Conservation (phyloP, 2,797 vertebrate species). For the Varecia variegata region DNA sequence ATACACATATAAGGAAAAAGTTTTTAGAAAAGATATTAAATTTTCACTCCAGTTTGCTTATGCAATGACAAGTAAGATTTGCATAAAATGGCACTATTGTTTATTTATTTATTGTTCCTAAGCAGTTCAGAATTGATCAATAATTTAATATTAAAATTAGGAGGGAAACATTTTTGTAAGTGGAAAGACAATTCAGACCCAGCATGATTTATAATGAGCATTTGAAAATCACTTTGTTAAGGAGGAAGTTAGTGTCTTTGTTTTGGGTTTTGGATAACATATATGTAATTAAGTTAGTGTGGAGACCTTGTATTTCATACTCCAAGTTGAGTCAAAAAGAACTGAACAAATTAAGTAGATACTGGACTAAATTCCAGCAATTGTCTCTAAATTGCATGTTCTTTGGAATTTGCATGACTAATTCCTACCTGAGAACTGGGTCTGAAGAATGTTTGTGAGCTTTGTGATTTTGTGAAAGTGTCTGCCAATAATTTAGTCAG, state of each 20-base stretch:
- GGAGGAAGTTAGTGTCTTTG: neutral
- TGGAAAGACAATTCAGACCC: neutral
- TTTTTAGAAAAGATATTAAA: constrained; percentile 24
- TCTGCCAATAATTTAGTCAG: neutral
- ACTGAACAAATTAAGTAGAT: neutral
- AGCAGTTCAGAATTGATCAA: neutral
- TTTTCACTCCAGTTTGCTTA: neutral
- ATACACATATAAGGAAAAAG: neutral
- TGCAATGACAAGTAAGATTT: neutral
- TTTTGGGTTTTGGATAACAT: neutral
- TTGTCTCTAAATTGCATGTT: neutral
- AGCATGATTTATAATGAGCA: neutral
- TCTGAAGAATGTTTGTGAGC: neutral
- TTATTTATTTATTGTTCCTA: neutral
- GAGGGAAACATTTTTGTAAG: neutral
- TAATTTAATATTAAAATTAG: constrained; percentile 3
- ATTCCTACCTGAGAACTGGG: neutral
- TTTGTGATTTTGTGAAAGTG: neutral
- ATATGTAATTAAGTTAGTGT: neutral
- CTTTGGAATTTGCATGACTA: neutral
- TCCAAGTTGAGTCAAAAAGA: neutral
- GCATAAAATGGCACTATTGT: neutral
- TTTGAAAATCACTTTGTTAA: constrained; percentile 6
- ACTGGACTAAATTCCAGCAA: neutral
- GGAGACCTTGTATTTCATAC: neutral